Percentiles rank a stretch among this genome's conserved stretches.
Conservation (phyloP, 2,113 vertebrate genomes). For the Brachypteracias leptosomus region DNA sequence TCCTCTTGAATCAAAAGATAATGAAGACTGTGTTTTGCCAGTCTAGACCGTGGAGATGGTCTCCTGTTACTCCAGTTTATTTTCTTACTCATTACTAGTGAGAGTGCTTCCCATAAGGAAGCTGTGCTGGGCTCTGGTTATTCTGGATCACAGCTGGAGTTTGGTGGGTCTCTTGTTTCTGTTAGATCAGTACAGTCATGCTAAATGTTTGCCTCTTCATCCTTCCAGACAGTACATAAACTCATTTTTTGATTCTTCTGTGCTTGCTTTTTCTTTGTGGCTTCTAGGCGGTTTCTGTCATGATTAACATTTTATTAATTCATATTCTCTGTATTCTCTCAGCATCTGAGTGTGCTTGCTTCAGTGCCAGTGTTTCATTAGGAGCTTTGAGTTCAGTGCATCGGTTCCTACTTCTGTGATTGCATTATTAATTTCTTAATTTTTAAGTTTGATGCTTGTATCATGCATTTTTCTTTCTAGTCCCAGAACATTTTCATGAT, state of each 20-base stretch:
- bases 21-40: neutral
- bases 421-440: conserved; percentile 26
- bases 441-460: conserved; percentile 2
- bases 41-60: neutral
- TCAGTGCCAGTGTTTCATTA: neutral
- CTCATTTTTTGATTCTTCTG: neutral
- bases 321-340: neutral
- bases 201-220: neutral
- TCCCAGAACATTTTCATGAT: conserved; percentile 5
- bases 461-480: neutral
- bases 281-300: neutral
- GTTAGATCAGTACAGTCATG: neutral
- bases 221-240: neutral
- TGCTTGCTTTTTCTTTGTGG: neutral
- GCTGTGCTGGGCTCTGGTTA: neutral
- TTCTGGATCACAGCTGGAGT: neutral
- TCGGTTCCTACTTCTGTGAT: neutral
- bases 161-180: neutral
- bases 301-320: conserved; percentile 11
- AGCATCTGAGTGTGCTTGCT: neutral
- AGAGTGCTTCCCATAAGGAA: neutral
- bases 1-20: neutral
- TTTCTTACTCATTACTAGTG: neutral
- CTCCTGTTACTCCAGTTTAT: neutral
- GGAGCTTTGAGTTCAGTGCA: neutral